Evolutionary conservation across 2,113 vertebrate species (phyloP).

Genomic region (Beaufortia kweichowensis): DNA sequence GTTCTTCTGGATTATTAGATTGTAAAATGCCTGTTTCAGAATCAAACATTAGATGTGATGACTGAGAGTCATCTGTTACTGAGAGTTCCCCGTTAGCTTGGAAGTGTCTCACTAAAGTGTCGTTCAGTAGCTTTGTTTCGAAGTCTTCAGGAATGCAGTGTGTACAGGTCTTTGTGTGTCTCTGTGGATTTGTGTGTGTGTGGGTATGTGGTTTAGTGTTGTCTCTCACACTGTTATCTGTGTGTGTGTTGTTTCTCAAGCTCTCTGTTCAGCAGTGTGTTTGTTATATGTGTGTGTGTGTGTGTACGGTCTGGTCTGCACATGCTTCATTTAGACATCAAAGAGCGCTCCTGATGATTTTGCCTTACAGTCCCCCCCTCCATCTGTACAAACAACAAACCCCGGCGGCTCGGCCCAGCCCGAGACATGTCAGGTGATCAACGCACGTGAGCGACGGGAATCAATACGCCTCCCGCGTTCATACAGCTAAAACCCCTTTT

Average conservation of each 20-base stretch:
- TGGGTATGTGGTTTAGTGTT: conserved; percentile 4
- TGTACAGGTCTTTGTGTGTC: background rate
- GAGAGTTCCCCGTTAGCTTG: conserved; percentile 68
- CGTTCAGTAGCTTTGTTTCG: conserved; percentile 45
- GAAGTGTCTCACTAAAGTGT: conserved; percentile 66
- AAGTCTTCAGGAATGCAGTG: conserved; percentile 58
- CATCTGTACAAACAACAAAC: conserved; percentile 88
- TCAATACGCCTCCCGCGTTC: conserved; percentile 72
- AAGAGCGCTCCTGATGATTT: conserved; percentile 82
- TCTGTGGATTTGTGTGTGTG: conserved; percentile 14
- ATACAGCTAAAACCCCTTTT: conserved; percentile 70
- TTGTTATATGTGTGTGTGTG: conserved; percentile 31
- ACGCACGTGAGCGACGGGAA: conserved; percentile 64
- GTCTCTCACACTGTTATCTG: background rate
- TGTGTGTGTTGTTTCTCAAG: conserved; percentile 21
- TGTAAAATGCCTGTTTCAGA: conserved; percentile 74
- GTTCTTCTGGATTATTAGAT: conserved; percentile 66
- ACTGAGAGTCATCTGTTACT: conserved; percentile 74
- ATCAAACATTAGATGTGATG: conserved; percentile 65
- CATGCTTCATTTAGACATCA: conserved; percentile 87
- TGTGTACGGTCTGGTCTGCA: conserved; percentile 78
- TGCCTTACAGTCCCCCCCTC: conserved; percentile 75
- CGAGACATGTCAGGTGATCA: conserved; percentile 75
- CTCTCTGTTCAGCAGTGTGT: conserved; percentile 11
- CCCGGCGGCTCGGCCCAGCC: conserved; percentile 69